Conservation (phyloP, 2,113 vertebrate species). For the Cryptotis parvus region DNA sequence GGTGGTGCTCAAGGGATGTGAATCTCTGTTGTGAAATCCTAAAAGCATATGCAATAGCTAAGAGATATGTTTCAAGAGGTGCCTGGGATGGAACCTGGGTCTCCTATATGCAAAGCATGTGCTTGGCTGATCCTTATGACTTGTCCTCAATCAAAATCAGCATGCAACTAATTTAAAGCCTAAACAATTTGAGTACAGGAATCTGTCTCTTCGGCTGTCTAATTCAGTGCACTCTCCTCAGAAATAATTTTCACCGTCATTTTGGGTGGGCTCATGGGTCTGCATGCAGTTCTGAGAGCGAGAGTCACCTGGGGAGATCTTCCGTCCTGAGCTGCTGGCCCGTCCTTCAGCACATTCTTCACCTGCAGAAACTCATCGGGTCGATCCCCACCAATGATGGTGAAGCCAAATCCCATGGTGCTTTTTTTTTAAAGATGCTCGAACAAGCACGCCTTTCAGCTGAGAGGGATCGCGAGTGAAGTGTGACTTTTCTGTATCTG, state of each 20-base stretch:
- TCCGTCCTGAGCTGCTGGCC: constrained; percentile 96
- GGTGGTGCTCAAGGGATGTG: background rate
- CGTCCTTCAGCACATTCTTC: constrained; percentile 96
- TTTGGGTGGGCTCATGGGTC: background rate
- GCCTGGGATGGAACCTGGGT: no score
- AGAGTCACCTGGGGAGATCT: constrained; percentile 94
- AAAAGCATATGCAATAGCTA: constrained; percentile 16
- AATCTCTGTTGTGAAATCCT: constrained; percentile 57
- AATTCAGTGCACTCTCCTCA: background rate
- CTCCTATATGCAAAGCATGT: no score
- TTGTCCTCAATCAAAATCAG: constrained; percentile 17
- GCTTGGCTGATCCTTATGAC: no score
- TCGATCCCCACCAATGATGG: constrained; percentile 98
- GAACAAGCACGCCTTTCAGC: constrained; percentile 93
- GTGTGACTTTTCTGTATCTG: constrained; percentile 87
- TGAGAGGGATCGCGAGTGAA: constrained; percentile 96
- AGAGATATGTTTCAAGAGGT: background rate
- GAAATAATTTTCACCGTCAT: background rate
- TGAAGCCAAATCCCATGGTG: constrained; percentile 97
- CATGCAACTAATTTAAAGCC: constrained; percentile 29
- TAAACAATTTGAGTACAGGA: constrained; percentile 49
- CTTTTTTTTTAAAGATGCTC: constrained; percentile 95
- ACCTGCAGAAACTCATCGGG: constrained; percentile 98
- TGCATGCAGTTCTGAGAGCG: background rate
- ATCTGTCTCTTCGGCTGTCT: background rate